Base-by-base conservation (phyloP, 64 coral and sea anemone genomes). In the Montipora sp. region DNA sequence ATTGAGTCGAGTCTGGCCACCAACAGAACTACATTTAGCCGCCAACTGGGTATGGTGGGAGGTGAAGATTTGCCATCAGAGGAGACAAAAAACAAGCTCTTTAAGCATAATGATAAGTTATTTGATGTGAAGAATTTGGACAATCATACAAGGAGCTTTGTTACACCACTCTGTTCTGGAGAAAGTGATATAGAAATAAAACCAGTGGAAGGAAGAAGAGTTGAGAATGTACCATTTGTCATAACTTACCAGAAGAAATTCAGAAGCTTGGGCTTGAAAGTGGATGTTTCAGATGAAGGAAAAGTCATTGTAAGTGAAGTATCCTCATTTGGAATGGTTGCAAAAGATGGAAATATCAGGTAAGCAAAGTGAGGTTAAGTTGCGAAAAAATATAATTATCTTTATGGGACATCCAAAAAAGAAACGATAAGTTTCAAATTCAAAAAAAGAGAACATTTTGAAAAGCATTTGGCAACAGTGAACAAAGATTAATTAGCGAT, bases 331-430 rank as follows among this genome's bases (percentile, higher is more conserved):
- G 95, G 95, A 55, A 75, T 98, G 46, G 84, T 94, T 61, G 95
- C 92, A 69, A 98, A 94, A 83, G 92, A 98, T 81, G 95, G 92
- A n/a, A 98, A 98, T 47, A 89, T 98, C 48, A 96, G 92, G 95
- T 96, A 83, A 73, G n/a, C n/a, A 71, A 71, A 71, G 68, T 5
- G 4, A 22, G 20, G 36, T 36, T 36, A 36, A 36, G 36, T 36
- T 36, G 36, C 27, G 36, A 36, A 36, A 36, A 36, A 36, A 36
- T 36, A 36, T 0, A 2, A 2, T 36, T 36, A 36, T 36, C 36
- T 0, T 0, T 36, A 36, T 36, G 36, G 2, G 36, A 36, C 36
- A 36, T 36, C 27, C 27, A 36, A 36, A 36, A 27, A 36, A 36
- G 27, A 36, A 36, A 36, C 27, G 2, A 36, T 36, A 36, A 36